phyloP scores from a whole-genome alignment of 2,113 vertebrate genomes.

The Dunckerocampus dactyliophorus region DNA sequence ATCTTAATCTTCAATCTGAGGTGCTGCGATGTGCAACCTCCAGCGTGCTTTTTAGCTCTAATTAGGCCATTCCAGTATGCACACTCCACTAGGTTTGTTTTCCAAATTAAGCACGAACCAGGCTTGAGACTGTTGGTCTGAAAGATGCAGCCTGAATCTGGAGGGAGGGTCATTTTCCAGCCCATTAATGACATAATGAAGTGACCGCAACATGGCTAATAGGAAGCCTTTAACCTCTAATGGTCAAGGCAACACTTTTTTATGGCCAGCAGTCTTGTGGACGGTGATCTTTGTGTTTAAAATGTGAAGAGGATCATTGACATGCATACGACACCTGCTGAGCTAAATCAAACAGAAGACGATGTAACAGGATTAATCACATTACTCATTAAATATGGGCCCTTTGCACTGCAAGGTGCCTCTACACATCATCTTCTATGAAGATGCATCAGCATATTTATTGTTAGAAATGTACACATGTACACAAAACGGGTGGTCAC shows the following conservation, averaged over 20 bases:
- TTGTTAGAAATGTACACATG: not conserved
- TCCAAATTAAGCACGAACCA: slow-evolving; percentile 29
- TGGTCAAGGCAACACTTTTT: slow-evolving; percentile 9
- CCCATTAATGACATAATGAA: slow-evolving; percentile 66
- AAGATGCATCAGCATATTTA: not conserved
- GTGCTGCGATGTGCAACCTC: not conserved
- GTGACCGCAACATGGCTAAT: slow-evolving; percentile 34
- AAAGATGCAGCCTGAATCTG: slow-evolving; percentile 20
- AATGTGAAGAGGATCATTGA: not conserved
- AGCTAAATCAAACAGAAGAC: not conserved
- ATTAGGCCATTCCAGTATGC: slow-evolving; percentile 5
- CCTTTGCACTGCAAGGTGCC: not conserved
- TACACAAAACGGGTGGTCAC: too few species aligned
- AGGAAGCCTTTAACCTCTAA: slow-evolving; percentile 45
- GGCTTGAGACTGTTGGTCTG: slow-evolving; percentile 9
- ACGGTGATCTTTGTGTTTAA: not conserved
- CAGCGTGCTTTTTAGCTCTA: slow-evolving; percentile 5
- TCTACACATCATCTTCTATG: not conserved
- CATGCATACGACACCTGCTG: not conserved
- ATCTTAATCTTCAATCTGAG: not conserved
- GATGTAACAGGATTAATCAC: not conserved
- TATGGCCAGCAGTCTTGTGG: not conserved
- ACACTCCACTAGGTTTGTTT: slow-evolving; percentile 12
- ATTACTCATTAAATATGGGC: not conserved
- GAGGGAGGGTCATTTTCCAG: slow-evolving; percentile 49